Evolutionary conservation across 2,797 vertebrate genomes (phyloP).

Genomic region (Schizopygopsis malacanthus): DNA sequence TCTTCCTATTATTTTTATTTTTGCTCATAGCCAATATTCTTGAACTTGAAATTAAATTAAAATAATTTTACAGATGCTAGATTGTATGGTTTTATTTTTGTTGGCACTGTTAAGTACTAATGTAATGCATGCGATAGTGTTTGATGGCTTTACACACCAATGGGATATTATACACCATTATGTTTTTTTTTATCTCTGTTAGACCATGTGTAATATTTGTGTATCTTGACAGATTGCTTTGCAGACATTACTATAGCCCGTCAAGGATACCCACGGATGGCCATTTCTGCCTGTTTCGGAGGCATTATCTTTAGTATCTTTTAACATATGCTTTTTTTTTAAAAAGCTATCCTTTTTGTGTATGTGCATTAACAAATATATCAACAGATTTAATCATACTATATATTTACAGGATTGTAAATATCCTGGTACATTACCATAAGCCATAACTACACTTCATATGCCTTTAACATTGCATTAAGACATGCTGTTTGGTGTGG

Average conservation of each 20-base stretch:
- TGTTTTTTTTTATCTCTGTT: not conserved
- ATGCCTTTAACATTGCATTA: conserved; percentile 22
- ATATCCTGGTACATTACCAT: not conserved
- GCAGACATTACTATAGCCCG: conserved; percentile 93
- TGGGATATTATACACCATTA: not conserved
- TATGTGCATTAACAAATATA: not conserved
- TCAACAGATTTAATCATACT: not conserved
- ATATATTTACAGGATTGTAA: not conserved
- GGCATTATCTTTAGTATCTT: conserved; percentile 99
- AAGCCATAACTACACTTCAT: not conserved
- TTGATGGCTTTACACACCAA: not conserved
- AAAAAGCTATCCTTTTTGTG: not conserved
- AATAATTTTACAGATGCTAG: not conserved
- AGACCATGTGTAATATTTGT: conserved; percentile 5
- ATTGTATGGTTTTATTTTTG: not conserved
- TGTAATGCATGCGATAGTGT: not conserved
- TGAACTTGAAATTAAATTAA: not conserved
- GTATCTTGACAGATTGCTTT: conserved; percentile 81
- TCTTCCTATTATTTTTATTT: not conserved
- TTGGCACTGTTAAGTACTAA: not conserved
- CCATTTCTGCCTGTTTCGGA: conserved; percentile 95
- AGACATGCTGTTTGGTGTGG: conserved; percentile 95
- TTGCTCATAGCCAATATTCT: not conserved
- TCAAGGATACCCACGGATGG: conserved; percentile 97
- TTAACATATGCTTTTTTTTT: conserved; percentile 41